Base-by-base conservation (phyloP, 2,888 invertebrate genomes). In the Drosophila demipolita region DNA sequence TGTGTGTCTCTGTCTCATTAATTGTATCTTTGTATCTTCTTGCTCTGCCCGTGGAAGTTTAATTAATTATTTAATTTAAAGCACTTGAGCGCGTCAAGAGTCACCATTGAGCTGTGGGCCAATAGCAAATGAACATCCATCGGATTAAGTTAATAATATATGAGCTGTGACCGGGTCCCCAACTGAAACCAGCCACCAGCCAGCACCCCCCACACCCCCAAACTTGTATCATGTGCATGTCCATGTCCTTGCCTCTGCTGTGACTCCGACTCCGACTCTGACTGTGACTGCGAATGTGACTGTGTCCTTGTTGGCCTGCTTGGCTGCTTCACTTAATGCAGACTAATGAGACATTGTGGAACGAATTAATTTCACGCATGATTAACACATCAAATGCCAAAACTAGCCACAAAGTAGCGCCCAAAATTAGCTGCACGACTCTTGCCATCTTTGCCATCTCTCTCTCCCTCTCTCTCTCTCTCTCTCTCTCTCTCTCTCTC, bases 331-430 rank as follows among this genome's bases (percentile, higher is more conserved):
- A 82, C 75, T 86, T 91, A 91, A 91, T 90, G 82, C 91, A 90
- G 90, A 88, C 91, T 90, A 91, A 91, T 91, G 90, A 84, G 89
- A 88, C 90, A 86, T 82, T 87, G 90, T 84, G 89, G 84, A 87
- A 82, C 87, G 89, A 90, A 91, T 91, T 91, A 91, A 90, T 91
- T 91, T 91, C 84, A 90, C 87, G 91, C 90, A 90, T 90, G 90
- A 91, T 91, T 91, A 91, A 90, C 90, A 90, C 90, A 89, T 88
- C 90, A 90, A 84, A 84, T 80, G 78, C 71, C 78, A 81, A 60
- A 75, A 73, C 63, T 69, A 59, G 49, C 61, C 66, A 48, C 52
- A 26, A 54, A 49, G 23, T 49, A 29, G 36, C 26, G 33, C 26
- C 11, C 20, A 11, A 17, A 60, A 45, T 45, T 45, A 26, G 45